Conservation (phyloP, 2,113 vertebrate genomes). For the Prochilodus magdalenae region DNA sequence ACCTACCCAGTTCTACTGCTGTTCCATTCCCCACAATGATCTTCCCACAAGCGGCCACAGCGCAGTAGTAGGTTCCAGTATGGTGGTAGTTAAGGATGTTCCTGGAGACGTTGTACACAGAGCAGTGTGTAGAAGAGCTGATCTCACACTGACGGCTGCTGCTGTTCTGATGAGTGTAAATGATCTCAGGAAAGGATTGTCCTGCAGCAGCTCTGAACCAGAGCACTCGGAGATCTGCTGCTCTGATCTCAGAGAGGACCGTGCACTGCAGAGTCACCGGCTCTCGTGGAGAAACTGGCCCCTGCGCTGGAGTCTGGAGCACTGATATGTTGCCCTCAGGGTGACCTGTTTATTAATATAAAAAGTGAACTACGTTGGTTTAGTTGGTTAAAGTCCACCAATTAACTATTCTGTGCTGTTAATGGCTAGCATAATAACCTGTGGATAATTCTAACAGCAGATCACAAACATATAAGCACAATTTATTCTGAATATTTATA, state of each 20-base stretch:
- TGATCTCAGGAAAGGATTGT: conserved; percentile 34
- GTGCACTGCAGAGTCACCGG: conserved; percentile 58
- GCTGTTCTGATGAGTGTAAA: conserved; percentile 50
- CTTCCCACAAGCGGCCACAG: conserved; percentile 58
- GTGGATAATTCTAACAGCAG: too few species aligned
- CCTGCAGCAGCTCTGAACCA: conserved; percentile 41
- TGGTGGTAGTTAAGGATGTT: conserved; percentile 36
- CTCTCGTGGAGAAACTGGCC: conserved; percentile 21
- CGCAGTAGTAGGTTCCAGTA: conserved; percentile 66
- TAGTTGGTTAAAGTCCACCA: too few species aligned
- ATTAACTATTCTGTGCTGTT: too few species aligned
- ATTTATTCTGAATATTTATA: too few species aligned
- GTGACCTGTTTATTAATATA: too few species aligned
- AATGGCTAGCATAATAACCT: too few species aligned
- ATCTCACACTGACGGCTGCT: conserved; percentile 30
- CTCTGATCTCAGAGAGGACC: conserved; percentile 39
- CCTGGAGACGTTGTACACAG: conserved; percentile 58
- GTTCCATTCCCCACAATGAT: conserved; percentile 64
- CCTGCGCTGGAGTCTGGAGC: not conserved
- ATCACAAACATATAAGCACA: too few species aligned
- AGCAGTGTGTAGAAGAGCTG: conserved; percentile 28
- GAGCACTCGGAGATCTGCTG: conserved; percentile 35
- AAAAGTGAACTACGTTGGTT: too few species aligned
- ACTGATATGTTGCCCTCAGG: not conserved
- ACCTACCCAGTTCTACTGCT: not conserved